phyloP scores from a whole-genome alignment of 2,113 vertebrate species.

The Corythornis cristatus region DNA sequence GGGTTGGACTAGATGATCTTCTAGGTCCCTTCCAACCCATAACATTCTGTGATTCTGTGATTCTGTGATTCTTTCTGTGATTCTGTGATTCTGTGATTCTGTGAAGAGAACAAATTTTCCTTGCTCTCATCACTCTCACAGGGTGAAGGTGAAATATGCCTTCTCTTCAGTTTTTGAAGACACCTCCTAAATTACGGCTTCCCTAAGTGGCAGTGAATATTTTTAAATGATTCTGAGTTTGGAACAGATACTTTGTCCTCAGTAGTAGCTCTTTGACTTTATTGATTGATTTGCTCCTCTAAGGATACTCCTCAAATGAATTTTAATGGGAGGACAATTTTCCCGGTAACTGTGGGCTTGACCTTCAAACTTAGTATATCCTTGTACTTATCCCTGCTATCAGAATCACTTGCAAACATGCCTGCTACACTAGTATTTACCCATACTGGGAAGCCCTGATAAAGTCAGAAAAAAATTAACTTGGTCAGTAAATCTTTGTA shows the following conservation, averaged over 20 bases:
- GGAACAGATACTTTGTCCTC: neutral
- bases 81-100: too few species aligned
- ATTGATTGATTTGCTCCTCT: neutral
- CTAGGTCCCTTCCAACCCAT: too few species aligned
- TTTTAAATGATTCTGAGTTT: neutral
- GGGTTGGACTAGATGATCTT: too few species aligned
- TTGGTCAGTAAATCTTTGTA: neutral
- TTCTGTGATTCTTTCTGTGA: too few species aligned
- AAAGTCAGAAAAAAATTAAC: neutral
- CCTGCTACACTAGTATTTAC: neutral
- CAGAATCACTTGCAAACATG: neutral
- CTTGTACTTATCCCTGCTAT: neutral
- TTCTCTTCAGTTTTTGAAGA: neutral
- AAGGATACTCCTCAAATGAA: neutral
- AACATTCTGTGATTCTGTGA: too few species aligned
- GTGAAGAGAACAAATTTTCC: neutral
- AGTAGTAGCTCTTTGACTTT: neutral
- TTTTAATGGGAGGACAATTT: neutral
- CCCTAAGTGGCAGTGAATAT: neutral
- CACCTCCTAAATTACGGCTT: neutral
- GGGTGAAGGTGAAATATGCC: neutral
- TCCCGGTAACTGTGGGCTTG: neutral
- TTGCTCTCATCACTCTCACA: rapidly evolving
- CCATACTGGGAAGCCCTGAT: neutral
- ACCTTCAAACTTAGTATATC: neutral